phyloP scores from a whole-genome alignment of 2,797 vertebrate species.

The Syngnathus rostellatus region DNA sequence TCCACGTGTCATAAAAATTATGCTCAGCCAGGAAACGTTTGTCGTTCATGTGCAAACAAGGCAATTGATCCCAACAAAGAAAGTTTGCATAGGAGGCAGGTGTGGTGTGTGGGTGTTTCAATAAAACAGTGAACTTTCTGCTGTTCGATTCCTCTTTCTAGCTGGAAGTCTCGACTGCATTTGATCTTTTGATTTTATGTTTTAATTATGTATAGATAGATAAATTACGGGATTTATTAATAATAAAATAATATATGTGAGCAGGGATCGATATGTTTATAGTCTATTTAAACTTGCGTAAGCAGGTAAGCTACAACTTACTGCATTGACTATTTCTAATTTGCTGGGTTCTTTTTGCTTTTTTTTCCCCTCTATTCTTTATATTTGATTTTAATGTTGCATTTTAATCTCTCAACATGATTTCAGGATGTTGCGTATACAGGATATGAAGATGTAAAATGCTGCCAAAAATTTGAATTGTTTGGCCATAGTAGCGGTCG shows the following conservation, averaged over 20 bases:
- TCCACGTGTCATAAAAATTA: conserved; percentile 2
- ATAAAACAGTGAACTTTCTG: conserved; percentile 6
- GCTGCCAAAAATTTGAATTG: background rate
- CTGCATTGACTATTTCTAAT: too few relatives aligned
- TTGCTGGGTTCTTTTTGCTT: too few relatives aligned
- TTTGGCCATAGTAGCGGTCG: background rate
- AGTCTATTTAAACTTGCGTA: too few relatives aligned
- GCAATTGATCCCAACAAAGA: conserved; percentile 2
- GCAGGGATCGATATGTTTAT: too few relatives aligned
- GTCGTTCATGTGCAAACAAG: conserved; percentile 5
- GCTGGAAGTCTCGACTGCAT: background rate
- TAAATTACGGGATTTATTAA: too few relatives aligned
- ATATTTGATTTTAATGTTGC: too few relatives aligned
- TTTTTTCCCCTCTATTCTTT: too few relatives aligned
- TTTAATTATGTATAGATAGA: too few relatives aligned
- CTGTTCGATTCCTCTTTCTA: background rate
- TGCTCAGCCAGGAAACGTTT: conserved; percentile 5
- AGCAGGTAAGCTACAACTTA: too few relatives aligned
- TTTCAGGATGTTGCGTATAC: too few relatives aligned
- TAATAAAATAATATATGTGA: too few relatives aligned
- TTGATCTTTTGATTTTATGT: background rate
- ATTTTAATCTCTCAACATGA: too few relatives aligned
- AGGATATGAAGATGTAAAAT: background rate
- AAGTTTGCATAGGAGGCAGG: conserved; percentile 5
- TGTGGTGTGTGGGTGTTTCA: background rate